A percentile compares a stretch with the other conserved stretches of the same genome.
phyloP scores from a whole-genome alignment of 1,140 invertebrate genomes.

The Ceratosolen solmsi region DNA sequence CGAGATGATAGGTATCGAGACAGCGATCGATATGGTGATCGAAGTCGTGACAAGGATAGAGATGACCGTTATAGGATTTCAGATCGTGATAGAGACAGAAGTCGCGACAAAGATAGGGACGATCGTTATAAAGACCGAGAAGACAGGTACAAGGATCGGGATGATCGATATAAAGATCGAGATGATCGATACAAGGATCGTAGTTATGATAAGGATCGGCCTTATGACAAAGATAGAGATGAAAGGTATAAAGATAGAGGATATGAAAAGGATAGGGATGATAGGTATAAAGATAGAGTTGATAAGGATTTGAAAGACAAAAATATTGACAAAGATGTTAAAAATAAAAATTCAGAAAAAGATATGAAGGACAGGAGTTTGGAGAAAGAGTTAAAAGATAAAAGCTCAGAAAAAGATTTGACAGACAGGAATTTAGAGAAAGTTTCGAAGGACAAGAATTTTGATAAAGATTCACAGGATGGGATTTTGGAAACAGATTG shows the following conservation, averaged over 20 bases:
- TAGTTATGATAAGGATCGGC: conserved; percentile 41
- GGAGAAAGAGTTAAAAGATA: conserved; percentile 26
- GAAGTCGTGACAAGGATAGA: conserved; percentile 36
- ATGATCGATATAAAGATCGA: conserved; percentile 32
- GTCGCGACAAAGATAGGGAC: conserved; percentile 29
- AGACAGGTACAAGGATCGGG: conserved; percentile 31
- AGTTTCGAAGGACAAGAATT: neutral
- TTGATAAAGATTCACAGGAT: conserved; percentile 24
- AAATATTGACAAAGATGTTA: neutral
- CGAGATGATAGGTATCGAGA: conserved; percentile 36
- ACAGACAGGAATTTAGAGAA: conserved; percentile 25
- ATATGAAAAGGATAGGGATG: conserved; percentile 31
- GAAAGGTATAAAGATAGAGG: conserved; percentile 30
- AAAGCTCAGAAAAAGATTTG: neutral
- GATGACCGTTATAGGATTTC: conserved; percentile 37
- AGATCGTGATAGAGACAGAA: conserved; percentile 11
- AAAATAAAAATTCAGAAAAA: conserved; percentile 22
- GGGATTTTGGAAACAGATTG: conserved; percentile 24
- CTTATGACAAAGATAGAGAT: conserved; percentile 36
- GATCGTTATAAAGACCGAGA: conserved; percentile 36
- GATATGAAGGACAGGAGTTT: neutral
- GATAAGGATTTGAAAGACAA: conserved; percentile 16
- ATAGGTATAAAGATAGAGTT: conserved; percentile 29
- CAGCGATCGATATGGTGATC: conserved; percentile 33
- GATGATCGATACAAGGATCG: conserved; percentile 41